Base-by-base conservation (phyloP, 1,140 invertebrate genomes). In the Pseudomyrmex dendroicus region DNA sequence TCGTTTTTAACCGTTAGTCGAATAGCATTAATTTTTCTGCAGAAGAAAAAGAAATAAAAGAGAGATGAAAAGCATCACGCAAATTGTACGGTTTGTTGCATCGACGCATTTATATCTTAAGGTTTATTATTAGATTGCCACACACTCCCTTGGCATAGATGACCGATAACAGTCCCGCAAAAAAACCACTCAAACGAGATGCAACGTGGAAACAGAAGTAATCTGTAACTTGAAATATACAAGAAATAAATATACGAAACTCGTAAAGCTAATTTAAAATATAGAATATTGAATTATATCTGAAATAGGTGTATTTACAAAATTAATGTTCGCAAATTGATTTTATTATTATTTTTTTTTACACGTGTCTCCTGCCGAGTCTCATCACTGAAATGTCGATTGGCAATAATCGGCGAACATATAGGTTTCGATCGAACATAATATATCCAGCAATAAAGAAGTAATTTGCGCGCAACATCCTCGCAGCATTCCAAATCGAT, bases 51-150 rank as follows among this genome's bases (percentile, higher is more conserved):
- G 44, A 12, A 10, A 20, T 7, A 13, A 12, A 46, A n/a, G 12
- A 54, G 10, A 35, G 13, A 35, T 4, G n/a, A 22, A 66, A 35
- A 50, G 50, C 9, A 1, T n/a, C 15, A 13, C 15, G 35, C 17
- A 17, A 67, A 25, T 22, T 15, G 12, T 35, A 35, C 25, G 25
- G 62, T 64, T 63, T 74, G 10, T 63, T 76, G 17, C 22, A 50
- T 64, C 48, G 61, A 20, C 35, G 7, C 35, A 66, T 56, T 66
- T 35, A 35, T 35, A 66, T 77, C 73, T 76, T 20, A 12, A 20
- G 15, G 25, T 66, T 66, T 66, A 77, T 77, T 15, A 44, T 77
- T 66, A 77, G 48, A 20, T 44, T 20, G 10, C 25, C 52, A 56
- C 20, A 22, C 20, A 10, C 10, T 50, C 15, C 1, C 20, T n/a